phyloP scores from a whole-genome alignment of 2,113 vertebrate genomes.

The Hoplias malabaricus region DNA sequence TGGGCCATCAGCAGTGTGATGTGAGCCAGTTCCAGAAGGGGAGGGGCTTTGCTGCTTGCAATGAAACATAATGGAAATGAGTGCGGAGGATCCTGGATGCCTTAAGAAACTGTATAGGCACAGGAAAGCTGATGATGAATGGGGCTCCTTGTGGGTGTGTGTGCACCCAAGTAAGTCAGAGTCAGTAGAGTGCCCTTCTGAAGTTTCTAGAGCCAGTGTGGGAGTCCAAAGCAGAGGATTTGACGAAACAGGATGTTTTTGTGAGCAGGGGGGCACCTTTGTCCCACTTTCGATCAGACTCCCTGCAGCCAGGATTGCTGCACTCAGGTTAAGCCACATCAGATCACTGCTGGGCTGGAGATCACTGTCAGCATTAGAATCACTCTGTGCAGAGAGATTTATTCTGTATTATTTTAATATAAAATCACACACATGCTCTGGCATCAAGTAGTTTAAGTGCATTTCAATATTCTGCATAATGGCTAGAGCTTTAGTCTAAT shows the following conservation, averaged over 20 bases:
- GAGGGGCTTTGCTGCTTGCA: constrained; percentile 7
- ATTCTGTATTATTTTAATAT: no score
- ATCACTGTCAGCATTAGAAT: background rate
- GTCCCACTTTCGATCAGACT: constrained; percentile 10
- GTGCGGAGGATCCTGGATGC: constrained; percentile 1
- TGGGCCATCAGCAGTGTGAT: constrained; percentile 34
- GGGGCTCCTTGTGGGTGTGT: background rate
- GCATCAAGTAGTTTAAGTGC: no score
- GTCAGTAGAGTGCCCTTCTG: constrained; percentile 1
- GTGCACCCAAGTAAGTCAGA: background rate
- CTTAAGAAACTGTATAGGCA: constrained; percentile 6
- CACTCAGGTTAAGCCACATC: background rate
- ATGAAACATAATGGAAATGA: constrained; percentile 37
- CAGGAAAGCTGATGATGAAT: background rate
- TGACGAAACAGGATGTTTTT: background rate
- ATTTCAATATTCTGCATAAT: no score
- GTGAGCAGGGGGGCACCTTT: background rate
- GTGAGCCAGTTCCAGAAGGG: constrained; percentile 23
- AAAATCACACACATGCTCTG: no score
- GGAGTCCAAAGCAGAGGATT: background rate
- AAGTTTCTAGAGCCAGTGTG: background rate
- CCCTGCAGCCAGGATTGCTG: background rate
- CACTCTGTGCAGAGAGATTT: no score
- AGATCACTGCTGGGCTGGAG: background rate
- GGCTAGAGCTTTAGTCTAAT: no score